phyloP scores from a whole-genome alignment of 2,113 vertebrate genomes.

The Phyllostomus discolor region DNA sequence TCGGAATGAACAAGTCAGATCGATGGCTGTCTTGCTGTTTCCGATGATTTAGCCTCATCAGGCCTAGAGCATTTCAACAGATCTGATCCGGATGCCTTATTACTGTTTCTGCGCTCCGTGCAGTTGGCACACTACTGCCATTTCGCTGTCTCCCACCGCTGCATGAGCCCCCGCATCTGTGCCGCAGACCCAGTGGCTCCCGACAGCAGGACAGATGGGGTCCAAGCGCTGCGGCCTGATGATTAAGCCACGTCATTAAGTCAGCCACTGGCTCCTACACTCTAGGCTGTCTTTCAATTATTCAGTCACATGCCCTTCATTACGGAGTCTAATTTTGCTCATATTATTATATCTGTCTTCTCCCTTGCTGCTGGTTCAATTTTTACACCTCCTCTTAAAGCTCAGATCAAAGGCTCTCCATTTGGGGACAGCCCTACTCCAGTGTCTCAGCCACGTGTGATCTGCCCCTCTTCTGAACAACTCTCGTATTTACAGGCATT shows the following conservation, averaged over 20 bases:
- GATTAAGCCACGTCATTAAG: slow-evolving; percentile 4
- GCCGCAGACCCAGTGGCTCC: neutral
- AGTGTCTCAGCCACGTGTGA: neutral
- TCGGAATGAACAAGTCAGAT: neutral
- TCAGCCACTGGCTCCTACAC: neutral
- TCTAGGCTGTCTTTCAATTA: neutral
- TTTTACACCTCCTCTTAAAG: neutral
- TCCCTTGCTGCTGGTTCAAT: neutral
- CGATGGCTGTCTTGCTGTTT: neutral
- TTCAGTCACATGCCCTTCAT: neutral
- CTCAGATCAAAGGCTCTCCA: neutral
- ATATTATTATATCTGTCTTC: neutral
- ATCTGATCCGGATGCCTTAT: neutral
- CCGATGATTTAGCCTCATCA: neutral
- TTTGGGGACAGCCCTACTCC: neutral
- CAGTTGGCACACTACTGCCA: neutral
- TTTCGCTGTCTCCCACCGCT: neutral
- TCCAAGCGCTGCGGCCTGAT: neutral
- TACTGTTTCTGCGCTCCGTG: neutral
- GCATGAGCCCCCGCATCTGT: neutral
- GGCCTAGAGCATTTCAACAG: neutral
- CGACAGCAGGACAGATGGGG: neutral
- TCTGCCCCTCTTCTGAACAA: neutral
- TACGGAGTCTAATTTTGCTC: neutral
- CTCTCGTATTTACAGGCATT: neutral